A percentile compares a stretch with the other conserved stretches of the same genome.
Evolutionary conservation across 2,113 vertebrate genomes (phyloP).

Genomic region (Ceuthmochares aereus): DNA sequence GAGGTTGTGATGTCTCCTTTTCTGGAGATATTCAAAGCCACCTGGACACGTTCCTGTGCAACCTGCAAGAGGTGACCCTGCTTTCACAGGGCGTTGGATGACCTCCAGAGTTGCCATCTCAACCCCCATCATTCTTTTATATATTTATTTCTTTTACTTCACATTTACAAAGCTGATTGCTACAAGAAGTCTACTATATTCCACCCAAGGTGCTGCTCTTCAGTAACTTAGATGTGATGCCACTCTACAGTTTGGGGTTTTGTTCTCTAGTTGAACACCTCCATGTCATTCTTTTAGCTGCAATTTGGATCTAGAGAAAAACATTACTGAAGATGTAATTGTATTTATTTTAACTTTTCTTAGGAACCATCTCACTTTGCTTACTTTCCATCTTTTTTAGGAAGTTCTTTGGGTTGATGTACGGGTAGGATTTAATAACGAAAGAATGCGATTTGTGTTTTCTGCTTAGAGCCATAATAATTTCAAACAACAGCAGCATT

Average conservation of each 20-base stretch:
- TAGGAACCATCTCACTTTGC: not conserved
- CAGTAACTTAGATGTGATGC: not conserved
- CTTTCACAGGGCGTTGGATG: no score
- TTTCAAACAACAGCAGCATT: not conserved
- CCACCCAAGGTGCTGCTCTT: not conserved
- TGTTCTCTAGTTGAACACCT: not conserved
- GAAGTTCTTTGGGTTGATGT: not conserved
- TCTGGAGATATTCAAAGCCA: no score
- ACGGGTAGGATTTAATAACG: not conserved
- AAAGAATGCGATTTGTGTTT: not conserved
- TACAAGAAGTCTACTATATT: not conserved
- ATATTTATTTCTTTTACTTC: not conserved
- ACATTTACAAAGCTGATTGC: not conserved
- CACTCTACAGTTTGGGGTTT: not conserved
- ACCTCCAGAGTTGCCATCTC: no score
- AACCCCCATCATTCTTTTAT: not conserved
- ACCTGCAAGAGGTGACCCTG: no score
- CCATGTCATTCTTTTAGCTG: not conserved
- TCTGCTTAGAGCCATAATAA: not conserved
- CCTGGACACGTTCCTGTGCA: no score
- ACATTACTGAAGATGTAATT: not conserved
- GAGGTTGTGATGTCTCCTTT: no score
- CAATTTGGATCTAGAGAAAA: not conserved
- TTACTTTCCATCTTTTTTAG: not conserved
- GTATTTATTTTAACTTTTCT: not conserved